A percentile compares a stretch with the other conserved stretches of the same genome.
Evolutionary conservation across 2,797 vertebrate genomes (phyloP).

Genomic region (Brachyalestes nurse): DNA sequence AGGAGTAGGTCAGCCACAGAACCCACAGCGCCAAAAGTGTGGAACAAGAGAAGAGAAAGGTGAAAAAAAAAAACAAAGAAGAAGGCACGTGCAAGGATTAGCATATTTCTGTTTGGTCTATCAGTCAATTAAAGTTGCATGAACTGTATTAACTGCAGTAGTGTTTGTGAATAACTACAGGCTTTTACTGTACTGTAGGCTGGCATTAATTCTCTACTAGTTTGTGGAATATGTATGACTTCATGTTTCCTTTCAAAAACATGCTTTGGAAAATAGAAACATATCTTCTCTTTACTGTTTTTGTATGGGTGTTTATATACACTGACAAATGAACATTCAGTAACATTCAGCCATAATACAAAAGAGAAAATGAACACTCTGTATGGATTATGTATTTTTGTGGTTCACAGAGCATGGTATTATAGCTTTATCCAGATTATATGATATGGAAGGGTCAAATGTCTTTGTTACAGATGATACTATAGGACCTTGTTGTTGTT

Average conservation of each 20-base stretch:
- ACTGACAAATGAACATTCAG: not conserved
- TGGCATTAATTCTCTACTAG: not conserved
- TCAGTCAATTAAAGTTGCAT: not conserved
- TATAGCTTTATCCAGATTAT: conserved; percentile 49
- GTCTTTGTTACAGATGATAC: conserved; percentile 36
- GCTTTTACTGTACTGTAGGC: not conserved
- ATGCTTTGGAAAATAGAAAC: not conserved
- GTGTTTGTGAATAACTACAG: not conserved
- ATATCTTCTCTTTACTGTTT: not conserved
- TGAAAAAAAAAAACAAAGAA: not conserved
- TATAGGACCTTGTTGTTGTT: conserved; percentile 4
- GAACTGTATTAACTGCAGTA: not conserved
- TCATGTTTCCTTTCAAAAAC: not conserved
- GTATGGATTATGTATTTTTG: conserved; percentile 29
- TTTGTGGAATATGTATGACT: not conserved
- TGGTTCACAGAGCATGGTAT: conserved; percentile 16
- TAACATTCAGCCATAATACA: not conserved
- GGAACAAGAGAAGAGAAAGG: not conserved
- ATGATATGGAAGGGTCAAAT: conserved; percentile 19
- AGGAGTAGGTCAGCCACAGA: conserved; percentile 18
- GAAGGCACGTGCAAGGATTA: not conserved
- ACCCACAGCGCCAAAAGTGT: not conserved
- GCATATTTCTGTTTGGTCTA: not conserved
- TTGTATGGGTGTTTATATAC: not conserved
- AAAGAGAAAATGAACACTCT: not conserved